Evolutionary conservation across 1,140 invertebrate species (phyloP).

Genomic region (Rhyzopertha dominica): DNA sequence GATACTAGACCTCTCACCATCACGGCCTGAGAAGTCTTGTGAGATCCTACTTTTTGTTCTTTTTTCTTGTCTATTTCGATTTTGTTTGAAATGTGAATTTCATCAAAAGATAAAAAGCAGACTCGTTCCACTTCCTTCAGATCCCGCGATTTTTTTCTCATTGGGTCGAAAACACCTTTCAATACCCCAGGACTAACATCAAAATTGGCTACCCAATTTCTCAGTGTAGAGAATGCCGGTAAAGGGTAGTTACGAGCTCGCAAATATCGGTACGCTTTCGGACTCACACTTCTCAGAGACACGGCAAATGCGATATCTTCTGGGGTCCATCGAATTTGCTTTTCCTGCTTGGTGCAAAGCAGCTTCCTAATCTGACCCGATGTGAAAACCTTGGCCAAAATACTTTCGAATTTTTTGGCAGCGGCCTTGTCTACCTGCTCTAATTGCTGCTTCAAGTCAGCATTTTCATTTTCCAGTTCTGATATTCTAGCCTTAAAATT

Average conservation of each 20-base stretch:
- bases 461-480: too few species aligned
- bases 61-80: slow-evolving; percentile 10
- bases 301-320: slow-evolving; percentile 18
- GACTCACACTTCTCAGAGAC: slow-evolving; percentile 16
- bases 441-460: too few species aligned
- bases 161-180: slow-evolving; percentile 9
- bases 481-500: too few species aligned
- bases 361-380: slow-evolving; percentile 9
- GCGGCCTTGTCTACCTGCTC: too few species aligned
- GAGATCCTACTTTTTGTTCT: slow-evolving; percentile 11
- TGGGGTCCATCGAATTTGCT: slow-evolving; percentile 6
- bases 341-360: not conserved
- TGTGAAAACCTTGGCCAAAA: slow-evolving; percentile 3
- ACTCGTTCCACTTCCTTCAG: slow-evolving; percentile 5
- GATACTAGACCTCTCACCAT: slow-evolving; percentile 12
- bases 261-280: slow-evolving; percentile 21
- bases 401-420: too few species aligned
- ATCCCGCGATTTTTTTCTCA: slow-evolving; percentile 9
- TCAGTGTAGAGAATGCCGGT: slow-evolving; percentile 20
- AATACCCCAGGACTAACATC: slow-evolving; percentile 8
- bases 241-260: slow-evolving; percentile 14
- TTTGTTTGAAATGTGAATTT: slow-evolving; percentile 17
- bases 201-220: slow-evolving; percentile 14
- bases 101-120: slow-evolving; percentile 15
- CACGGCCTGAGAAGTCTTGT: slow-evolving; percentile 14